Evolutionary conservation across 1,140 invertebrate genomes (phyloP).

Genomic region (Cyphomyrmex costatus): DNA sequence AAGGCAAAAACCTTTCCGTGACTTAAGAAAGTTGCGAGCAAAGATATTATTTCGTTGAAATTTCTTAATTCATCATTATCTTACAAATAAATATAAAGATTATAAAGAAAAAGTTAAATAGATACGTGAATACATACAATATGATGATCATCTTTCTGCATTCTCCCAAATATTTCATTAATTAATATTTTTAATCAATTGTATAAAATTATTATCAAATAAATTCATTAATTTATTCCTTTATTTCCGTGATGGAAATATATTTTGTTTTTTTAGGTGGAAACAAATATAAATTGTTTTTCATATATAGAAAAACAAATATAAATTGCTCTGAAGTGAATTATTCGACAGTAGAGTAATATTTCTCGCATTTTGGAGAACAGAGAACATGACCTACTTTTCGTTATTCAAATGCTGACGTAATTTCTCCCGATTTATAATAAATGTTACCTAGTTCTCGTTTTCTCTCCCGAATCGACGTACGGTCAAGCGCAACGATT

Average conservation of each 20-base stretch:
- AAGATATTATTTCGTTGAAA: not conserved
- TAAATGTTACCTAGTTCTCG: constrained; percentile 55
- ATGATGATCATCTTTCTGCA: not conserved
- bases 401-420: constrained; percentile 14
- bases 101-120: not conserved
- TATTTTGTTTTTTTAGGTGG: constrained; percentile 22
- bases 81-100: not conserved
- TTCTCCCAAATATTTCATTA: not conserved
- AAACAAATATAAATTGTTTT: constrained; percentile 30
- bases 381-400: not conserved
- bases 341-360: not conserved
- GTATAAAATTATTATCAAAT: not conserved
- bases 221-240: not conserved
- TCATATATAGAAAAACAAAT: not conserved
- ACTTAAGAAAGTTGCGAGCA: not conserved
- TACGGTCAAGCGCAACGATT: constrained; percentile 54
- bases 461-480: constrained; percentile 44
- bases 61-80: constrained; percentile 14
- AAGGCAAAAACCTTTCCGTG: no score
- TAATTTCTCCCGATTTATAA: constrained; percentile 52
- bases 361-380: constrained; percentile 2
- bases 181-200: not conserved
- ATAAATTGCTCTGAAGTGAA: not conserved
- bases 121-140: not conserved
- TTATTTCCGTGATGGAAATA: constrained; percentile 11